These are phyloP conservation scores for Halictus rubicundus DNA, from an alignment of 1,140 invertebrate species.

Conservation along the genomic window DNA sequence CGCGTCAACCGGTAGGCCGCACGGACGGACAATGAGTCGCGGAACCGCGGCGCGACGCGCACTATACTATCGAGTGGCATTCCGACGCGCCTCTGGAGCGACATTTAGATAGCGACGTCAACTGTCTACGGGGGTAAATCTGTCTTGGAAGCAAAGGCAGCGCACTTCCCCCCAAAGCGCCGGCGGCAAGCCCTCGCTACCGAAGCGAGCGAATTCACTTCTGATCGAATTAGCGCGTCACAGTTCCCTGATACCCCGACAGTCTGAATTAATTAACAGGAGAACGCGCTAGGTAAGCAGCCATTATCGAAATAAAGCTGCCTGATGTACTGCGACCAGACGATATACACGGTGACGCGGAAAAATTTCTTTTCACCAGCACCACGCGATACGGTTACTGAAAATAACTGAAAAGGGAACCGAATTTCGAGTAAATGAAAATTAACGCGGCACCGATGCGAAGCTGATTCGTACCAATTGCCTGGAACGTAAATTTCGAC, in stretches of 20 bases:
- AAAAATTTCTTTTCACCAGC: background rate
- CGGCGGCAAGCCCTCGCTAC: slow-evolving; percentile 56
- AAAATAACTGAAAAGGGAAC: background rate
- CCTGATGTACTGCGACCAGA: slow-evolving; percentile 35
- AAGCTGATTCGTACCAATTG: too few species aligned
- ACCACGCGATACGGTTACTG: background rate
- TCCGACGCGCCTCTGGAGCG: slow-evolving; percentile 70
- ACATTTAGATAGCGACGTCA: slow-evolving; percentile 78
- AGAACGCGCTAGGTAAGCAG: slow-evolving; percentile 74
- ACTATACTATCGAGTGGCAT: slow-evolving; percentile 68
- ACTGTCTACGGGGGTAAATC: slow-evolving; percentile 75
- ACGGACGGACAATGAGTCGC: slow-evolving; percentile 57
- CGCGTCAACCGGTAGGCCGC: slow-evolving; percentile 7
- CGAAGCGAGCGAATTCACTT: slow-evolving; percentile 73
- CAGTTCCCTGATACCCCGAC: slow-evolving; percentile 78
- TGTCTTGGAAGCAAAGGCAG: slow-evolving; percentile 72
- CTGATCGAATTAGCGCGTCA: slow-evolving; percentile 80
- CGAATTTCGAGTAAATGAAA: too few species aligned
- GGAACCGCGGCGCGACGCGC: slow-evolving; percentile 4
- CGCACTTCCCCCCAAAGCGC: slow-evolving; percentile 57
- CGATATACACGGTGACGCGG: background rate
- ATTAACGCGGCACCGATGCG: too few species aligned
- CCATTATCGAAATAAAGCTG: slow-evolving; percentile 76
- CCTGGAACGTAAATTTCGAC: too few species aligned
- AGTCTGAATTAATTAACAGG: slow-evolving; percentile 80